These are phyloP conservation scores for Catharus minimus DNA, from an alignment of 2,113 vertebrate genomes.

Conservation along the genomic window DNA sequence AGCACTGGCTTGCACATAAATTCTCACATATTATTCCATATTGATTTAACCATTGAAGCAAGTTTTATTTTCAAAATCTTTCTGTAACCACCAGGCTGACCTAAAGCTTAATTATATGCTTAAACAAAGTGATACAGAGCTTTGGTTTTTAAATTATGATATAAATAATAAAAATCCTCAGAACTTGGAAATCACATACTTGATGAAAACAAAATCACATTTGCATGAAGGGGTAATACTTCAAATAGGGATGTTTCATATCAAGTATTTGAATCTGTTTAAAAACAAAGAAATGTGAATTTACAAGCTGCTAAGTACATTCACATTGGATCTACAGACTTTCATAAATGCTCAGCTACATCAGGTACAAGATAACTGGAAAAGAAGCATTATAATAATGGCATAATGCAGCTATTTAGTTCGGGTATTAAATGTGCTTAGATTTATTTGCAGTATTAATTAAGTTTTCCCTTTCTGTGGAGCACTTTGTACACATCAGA, in stretches of 20 bases:
- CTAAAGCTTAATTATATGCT: neutral
- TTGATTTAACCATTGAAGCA: neutral
- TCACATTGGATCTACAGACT: neutral
- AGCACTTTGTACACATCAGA: neutral
- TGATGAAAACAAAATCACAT: neutral
- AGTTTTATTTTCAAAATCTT: neutral
- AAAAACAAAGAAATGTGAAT: neutral
- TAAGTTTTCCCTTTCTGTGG: neutral
- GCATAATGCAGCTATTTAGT: neutral
- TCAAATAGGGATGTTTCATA: neutral
- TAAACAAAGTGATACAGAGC: neutral
- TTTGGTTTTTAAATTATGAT: neutral
- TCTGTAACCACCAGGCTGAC: neutral
- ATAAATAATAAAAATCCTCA: neutral
- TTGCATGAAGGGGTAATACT: neutral
- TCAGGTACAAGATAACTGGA: neutral
- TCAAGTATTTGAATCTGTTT: neutral
- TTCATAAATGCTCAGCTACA: neutral
- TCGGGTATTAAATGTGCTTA: neutral
- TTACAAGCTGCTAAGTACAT: neutral
- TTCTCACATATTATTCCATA: neutral
- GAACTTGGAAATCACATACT: neutral
- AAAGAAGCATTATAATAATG: neutral
- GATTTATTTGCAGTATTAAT: conserved; percentile 20
- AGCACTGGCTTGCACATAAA: neutral